Evolutionary conservation across 2,797 vertebrate genomes (phyloP), one percentile per base, ranked within the genome.

Genomic region (Gadopsis marmoratus): DNA sequence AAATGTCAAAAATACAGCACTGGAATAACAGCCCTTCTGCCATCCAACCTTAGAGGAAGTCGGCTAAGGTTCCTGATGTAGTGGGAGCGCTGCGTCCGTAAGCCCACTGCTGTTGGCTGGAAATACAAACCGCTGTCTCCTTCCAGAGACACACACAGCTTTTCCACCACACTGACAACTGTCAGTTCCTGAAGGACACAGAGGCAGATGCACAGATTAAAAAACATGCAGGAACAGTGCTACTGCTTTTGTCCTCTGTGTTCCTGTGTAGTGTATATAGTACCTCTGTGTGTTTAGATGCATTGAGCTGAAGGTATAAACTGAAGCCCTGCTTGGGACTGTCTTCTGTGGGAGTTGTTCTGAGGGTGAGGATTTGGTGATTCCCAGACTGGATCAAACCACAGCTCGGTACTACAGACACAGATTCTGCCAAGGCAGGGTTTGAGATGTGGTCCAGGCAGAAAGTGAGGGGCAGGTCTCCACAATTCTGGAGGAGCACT

Each of bases 321-420:
- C 60, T 60, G 17, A 96, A 94, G 11, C 93, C 94, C 50, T 92
- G 26, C 69, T 88, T 85, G 4, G 87, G 93, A 54, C 83, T 67
- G 41, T 93, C 92, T 29, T 94, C 92, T 59, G 86, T 79, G 21
- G 97, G 96, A 63, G 79, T 93, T 55, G 95, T 92, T 84, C 93
- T 95, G 71, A 97, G 77, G 21, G 95, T 91, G 74, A 99, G 91
- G 90, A 99, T 95, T 93, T 97, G 97, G 77, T 98, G 96, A 51
- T 88, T 74, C 37, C 94, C 92, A 2, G 97, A 95, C 61, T 58
- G 81, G 63, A 99, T 65, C 0, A 95, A 86, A 82, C 97, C 97
- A 0, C 95, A 96, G 55, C 71, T 60, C 17, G 98, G 98, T 72
- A 94, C 92, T 39, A 97, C 70, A 50, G 77, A 86, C 74, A 97